Percentiles rank a stretch among this genome's conserved stretches.
Evolutionary conservation across 2,797 vertebrate genomes (phyloP).

Genomic region (Paramormyrops hopkinsi): DNA sequence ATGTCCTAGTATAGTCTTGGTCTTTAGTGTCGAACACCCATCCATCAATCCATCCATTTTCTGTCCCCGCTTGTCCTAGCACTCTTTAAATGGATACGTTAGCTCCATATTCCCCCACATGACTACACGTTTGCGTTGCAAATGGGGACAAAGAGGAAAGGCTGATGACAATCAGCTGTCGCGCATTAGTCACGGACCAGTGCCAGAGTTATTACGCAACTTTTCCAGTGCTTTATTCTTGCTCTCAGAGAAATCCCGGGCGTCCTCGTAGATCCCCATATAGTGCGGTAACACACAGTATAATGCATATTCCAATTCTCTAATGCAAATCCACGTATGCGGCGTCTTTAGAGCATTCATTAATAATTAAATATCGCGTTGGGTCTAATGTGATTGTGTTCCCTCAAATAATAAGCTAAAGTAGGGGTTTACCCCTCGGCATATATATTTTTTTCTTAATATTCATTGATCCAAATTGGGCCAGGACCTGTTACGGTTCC

Average conservation of each 20-base stretch:
- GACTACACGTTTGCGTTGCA: background rate
- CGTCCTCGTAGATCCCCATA: background rate
- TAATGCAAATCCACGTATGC: background rate
- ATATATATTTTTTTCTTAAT: background rate
- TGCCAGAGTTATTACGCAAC: slow-evolving; percentile 17
- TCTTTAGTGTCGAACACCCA: background rate
- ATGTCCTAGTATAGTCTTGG: background rate
- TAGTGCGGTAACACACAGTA: background rate
- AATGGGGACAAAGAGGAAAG: background rate
- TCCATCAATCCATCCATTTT: background rate
- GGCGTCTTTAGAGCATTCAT: background rate
- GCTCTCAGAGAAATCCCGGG: background rate
- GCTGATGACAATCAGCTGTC: slow-evolving; percentile 3
- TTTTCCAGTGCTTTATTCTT: slow-evolving; percentile 1
- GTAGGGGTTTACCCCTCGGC: background rate
- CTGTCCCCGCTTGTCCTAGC: background rate
- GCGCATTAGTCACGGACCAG: slow-evolving; percentile 9
- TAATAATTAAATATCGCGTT: background rate
- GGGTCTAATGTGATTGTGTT: background rate
- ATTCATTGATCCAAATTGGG: background rate
- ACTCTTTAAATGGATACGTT: background rate
- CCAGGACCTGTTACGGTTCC: slow-evolving; percentile 6
- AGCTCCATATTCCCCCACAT: background rate
- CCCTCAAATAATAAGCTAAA: background rate
- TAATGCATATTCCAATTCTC: background rate